A percentile compares a stretch with the other conserved stretches of the same genome.
Evolutionary conservation across 2,113 vertebrate genomes (phyloP).

Genomic region (Phyllostomus discolor): DNA sequence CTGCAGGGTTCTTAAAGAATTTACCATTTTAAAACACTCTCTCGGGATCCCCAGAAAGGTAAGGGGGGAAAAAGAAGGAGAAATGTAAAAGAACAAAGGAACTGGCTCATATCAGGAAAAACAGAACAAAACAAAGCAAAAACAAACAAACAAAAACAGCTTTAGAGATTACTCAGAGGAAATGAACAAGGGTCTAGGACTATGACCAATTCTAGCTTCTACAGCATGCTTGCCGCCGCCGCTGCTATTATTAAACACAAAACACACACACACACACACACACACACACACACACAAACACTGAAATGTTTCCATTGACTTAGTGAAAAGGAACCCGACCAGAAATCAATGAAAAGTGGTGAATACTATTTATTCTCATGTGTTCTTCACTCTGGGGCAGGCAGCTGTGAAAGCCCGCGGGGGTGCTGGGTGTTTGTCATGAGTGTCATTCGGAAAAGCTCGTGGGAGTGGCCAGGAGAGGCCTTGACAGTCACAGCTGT

Average conservation of each 20-base stretch:
- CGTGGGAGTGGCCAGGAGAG: not conserved
- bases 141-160: not conserved
- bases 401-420: not conserved
- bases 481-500: not conserved
- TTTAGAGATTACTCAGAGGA: not conserved
- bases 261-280: not conserved
- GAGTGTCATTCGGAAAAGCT: not conserved
- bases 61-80: not conserved
- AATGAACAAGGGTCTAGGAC: not conserved
- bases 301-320: not conserved
- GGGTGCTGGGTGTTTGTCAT: not conserved
- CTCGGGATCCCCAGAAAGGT: not conserved
- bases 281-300: not conserved
- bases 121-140: not conserved
- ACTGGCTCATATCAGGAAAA: not conserved
- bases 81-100: slow-evolving; percentile 8
- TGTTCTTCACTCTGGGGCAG: not conserved
- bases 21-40: slow-evolving; percentile 21
- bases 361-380: not conserved
- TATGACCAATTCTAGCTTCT: not conserved
- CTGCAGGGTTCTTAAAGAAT: slow-evolving; percentile 60
- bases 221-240: not conserved
- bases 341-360: not conserved
- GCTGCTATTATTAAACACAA: not conserved
- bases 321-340: not conserved